These are phyloP conservation scores for Drosophila limbata DNA, from an alignment of 2,888 invertebrate genomes.

Conservation along the genomic window DNA sequence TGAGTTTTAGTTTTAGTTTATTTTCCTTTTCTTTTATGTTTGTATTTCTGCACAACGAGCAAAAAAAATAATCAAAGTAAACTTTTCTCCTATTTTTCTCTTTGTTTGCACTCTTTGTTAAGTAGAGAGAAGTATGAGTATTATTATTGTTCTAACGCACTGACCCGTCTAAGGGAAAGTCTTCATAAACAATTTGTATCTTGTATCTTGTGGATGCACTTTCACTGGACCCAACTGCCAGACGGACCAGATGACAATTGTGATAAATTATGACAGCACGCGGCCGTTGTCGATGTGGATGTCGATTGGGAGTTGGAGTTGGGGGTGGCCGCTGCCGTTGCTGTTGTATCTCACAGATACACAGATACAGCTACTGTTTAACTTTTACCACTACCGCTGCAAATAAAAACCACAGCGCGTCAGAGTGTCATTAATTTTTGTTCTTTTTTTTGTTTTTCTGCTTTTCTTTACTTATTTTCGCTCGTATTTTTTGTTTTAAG, in stretches of 20 bases:
- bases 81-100: conserved; percentile 2
- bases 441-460: conserved; percentile 20
- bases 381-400: conserved; percentile 12
- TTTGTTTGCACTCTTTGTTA: conserved; percentile 1
- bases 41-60: conserved; percentile 7
- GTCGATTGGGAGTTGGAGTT: conserved; percentile 3
- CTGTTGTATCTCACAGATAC: conserved; percentile 17
- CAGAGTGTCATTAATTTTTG: conserved; percentile 65
- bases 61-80: conserved; percentile 20
- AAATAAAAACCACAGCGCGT: conserved; percentile 54
- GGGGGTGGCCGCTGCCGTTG: neutral
- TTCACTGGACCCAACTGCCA: conserved; percentile 36
- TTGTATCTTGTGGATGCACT: conserved; percentile 54
- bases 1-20: conserved; percentile 5
- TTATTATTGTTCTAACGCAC: conserved; percentile 70
- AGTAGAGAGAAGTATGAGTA: conserved; percentile 10
- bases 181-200: conserved; percentile 69
- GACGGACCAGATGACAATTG: conserved; percentile 65
- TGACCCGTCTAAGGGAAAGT: conserved; percentile 55
- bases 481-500: conserved; percentile 7
- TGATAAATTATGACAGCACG: conserved; percentile 78
- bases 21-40: conserved; percentile 13
- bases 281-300: conserved; percentile 42
- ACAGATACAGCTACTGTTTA: conserved; percentile 1
- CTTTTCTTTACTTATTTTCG: conserved; percentile 19